Evolutionary conservation across 2,113 vertebrate genomes (phyloP), one percentile per base, ranked within the genome.

Genomic region (Ceuthmochares aereus): DNA sequence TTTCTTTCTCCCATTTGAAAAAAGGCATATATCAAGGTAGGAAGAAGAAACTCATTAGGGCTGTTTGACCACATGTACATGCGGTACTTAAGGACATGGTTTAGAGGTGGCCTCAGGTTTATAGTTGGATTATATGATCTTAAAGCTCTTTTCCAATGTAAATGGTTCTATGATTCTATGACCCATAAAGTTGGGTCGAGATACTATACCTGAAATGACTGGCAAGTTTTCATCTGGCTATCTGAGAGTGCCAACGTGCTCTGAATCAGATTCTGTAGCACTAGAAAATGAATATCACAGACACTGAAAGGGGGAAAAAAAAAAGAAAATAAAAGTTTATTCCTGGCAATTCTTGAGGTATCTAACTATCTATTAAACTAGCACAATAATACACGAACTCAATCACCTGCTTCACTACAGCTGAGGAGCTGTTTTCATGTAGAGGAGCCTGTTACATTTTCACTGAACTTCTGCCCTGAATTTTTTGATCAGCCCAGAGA

Each of bases 261-360:
- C 97, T 99, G 99, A 96, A 99, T 99, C 94, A 99, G 93, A 94
- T 99, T 99, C 93, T 99, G 98, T 11, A 99, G 97, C 84, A 99
- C 99, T 12, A 99, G 97, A 32, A 98, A 95, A 92, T 99, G 98
- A 89, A 99, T 99, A 92, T 99, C 99, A 6, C 98, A 98, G 45
- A 97, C 86, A 84, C 99, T 99, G 97, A 47, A 94, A 97, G 27
- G 70, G 40, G 12, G 12, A 72, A 94, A 43, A 79, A 9, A 42
- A 7, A 14, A 9, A 26, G 26, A 18, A 17, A 21, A 6, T n/a
- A 8, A 20, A 25, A 14, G 5, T 49, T 84, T 55, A 90, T 19
- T 79, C 13, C 12, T 18, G 11, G 23, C 80, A 21, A 63, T 37
- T 83, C 56, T 32, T 77, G 36, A 93, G 9, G 5, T 51, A 66